Evolutionary conservation across 2,888 invertebrate species (phyloP).

Genomic region (Mesoligia furuncula): DNA sequence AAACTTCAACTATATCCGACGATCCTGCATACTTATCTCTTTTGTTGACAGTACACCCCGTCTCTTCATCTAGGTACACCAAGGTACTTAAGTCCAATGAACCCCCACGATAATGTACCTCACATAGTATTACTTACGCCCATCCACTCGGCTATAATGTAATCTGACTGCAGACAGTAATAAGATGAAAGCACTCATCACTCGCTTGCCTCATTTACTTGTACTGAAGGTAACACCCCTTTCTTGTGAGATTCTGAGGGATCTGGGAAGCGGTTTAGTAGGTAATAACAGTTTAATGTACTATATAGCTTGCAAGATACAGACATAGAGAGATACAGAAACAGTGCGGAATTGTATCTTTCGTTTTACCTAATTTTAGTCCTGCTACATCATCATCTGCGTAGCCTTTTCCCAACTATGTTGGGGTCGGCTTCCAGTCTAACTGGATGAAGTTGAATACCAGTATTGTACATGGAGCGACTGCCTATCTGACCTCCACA

Average conservation of each 20-base stretch:
- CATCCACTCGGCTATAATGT: conserved; percentile 53
- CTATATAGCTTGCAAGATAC: not conserved
- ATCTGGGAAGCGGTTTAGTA: conserved; percentile 5
- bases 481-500: too few species aligned
- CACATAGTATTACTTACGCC: conserved; percentile 17
- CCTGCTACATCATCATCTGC: not conserved
- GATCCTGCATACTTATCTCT: too few species aligned
- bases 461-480: too few species aligned
- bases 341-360: not conserved
- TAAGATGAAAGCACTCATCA: conserved; percentile 71
- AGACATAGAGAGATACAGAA: not conserved
- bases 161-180: conserved; percentile 67
- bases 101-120: conserved; percentile 21
- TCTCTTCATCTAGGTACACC: not conserved
- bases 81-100: conserved; percentile 48
- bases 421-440: too few species aligned
- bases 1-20: too few species aligned
- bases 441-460: too few species aligned
- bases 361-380: too few species aligned
- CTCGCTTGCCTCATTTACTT: conserved; percentile 64
- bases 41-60: not conserved
- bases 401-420: too few species aligned
- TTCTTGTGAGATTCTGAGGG: conserved; percentile 21
- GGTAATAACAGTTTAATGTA: conserved; percentile 8
- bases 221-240: conserved; percentile 25